A percentile compares a stretch with the other conserved stretches of the same genome.
Conservation (phyloP, 2,113 vertebrate species). For the Alligator sinensis region DNA sequence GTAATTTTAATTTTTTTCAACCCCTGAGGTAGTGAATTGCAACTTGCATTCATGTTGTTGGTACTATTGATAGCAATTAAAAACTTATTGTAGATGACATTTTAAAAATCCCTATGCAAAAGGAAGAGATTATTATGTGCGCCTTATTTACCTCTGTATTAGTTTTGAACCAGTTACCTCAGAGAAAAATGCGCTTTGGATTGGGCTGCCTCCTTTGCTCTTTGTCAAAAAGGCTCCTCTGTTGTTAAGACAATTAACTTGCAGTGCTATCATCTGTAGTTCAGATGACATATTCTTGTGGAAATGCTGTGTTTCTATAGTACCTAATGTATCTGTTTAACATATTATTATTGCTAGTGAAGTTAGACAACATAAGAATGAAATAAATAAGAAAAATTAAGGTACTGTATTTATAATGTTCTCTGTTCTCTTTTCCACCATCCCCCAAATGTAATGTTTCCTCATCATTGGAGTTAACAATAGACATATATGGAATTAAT, state of each 20-base stretch:
- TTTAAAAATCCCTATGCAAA: neutral
- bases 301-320: constrained; percentile 1
- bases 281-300: constrained; percentile 5
- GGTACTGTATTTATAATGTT: neutral
- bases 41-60: neutral
- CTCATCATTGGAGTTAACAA: neutral
- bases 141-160: neutral
- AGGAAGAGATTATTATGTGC: neutral
- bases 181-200: constrained; percentile 7
- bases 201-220: neutral
- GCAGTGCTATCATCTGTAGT: constrained; percentile 20
- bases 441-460: neutral
- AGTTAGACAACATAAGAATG: constrained; percentile 18
- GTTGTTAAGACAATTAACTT: constrained; percentile 1
- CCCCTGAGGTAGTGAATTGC: neutral
- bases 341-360: neutral
- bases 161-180: neutral
- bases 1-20: neutral
- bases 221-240: neutral
- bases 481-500: neutral
- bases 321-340: neutral
- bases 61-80: neutral
- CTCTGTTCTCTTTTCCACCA: constrained; percentile 5
- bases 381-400: constrained; percentile 23
- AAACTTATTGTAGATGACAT: neutral